phyloP scores from a whole-genome alignment of 2,888 invertebrate species.

The Drosophila stalkeri region DNA sequence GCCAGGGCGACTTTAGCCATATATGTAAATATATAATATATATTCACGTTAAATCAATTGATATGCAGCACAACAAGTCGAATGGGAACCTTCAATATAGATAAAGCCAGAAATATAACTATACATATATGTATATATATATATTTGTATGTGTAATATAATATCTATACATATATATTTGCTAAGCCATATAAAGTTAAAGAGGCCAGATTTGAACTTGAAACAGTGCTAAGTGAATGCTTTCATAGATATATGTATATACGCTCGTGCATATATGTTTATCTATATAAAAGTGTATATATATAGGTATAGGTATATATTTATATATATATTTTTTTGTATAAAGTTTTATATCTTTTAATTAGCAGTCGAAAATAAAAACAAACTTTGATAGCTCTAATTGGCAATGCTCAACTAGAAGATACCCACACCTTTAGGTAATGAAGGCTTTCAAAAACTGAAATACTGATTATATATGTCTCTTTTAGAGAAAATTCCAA shows the following conservation, averaged over 20 bases:
- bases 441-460: no score
- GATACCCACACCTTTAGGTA: not conserved
- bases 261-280: no score
- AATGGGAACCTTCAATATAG: constrained; percentile 50
- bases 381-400: not conserved
- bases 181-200: constrained; percentile 38
- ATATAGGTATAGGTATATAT: not conserved
- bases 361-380: constrained; percentile 25
- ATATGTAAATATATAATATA: constrained; percentile 14
- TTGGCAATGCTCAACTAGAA: not conserved
- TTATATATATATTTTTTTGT: not conserved
- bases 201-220: constrained; percentile 51
- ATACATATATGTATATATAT: not conserved
- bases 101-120: not conserved
- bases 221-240: constrained; percentile 16
- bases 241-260: not conserved
- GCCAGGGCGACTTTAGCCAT: constrained; percentile 50
- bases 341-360: constrained; percentile 14
- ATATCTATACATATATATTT: not conserved
- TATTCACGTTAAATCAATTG: constrained; percentile 44
- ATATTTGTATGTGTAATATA: not conserved
- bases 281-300: not conserved
- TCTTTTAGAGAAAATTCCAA: not conserved
- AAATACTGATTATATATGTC: not conserved
- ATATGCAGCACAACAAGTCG: constrained; percentile 56